Evolutionary conservation across 2,113 vertebrate genomes (phyloP), one percentile per base, ranked within the genome.

Genomic region (Phylloscopus whistleri): DNA sequence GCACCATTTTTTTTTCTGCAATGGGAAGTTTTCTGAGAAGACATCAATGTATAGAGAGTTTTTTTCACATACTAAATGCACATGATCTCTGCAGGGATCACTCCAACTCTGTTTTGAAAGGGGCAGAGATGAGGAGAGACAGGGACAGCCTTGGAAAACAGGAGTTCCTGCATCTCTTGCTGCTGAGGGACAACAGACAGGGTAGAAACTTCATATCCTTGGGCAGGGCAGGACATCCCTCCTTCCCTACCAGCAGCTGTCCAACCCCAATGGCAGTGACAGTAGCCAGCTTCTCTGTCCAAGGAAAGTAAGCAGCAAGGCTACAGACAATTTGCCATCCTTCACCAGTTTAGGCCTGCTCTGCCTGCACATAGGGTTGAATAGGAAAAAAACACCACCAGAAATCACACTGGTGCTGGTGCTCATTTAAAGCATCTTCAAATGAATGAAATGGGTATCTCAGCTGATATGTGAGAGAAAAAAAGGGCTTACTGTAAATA

Each of bases 1-100:
- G 48, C 46, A 70, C 0, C 0, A 23, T 22, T 12, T 15, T 37
- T 62, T 58, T 87, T 85, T 18, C 48, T 10, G 1, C 5, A 48
- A 16, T 53, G 46, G 10, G 11, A 49, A 49, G 33, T 69, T 37
- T 87, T 74, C 43, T 91, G 58, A 74, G 75, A 62, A 74, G 39
- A 70, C 16, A 63, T 67, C 22, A 70, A 14, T 11, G 9, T 17
- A 60, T 17, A 12, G 5, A 83, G 28, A 75, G 24, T 19, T 93
- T 59, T 82, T 82, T 27, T 62, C 28, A 77, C 11, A 31, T 30
- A 41, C 4, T 80, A 68, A 89, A 79, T 76, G n/a, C 20, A 66
- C 3, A 1, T 17, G 9, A 30, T 8, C 35, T 39, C 21, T 86
- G 33, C 51, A 74, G 22, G 5, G 4, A 4, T 77, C 18, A 44